Conservation (phyloP, 1,140 invertebrate genomes). For the Colletes latitarsis region DNA sequence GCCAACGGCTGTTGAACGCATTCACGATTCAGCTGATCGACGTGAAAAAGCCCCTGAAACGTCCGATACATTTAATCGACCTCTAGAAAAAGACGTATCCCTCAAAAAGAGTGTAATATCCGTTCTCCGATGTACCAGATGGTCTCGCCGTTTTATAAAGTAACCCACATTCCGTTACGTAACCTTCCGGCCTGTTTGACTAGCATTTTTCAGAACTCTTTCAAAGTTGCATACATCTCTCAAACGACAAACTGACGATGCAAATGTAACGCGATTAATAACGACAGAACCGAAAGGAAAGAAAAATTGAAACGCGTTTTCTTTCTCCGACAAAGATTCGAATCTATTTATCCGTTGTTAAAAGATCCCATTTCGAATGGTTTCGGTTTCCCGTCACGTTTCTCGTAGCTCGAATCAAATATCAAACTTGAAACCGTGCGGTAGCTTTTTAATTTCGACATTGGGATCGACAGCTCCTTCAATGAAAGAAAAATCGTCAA, state of each 20-base stretch:
- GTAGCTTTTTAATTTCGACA: not conserved
- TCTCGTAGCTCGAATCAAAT: too few species aligned
- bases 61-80: slow-evolving; percentile 41
- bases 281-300: not conserved
- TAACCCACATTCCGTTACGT: slow-evolving; percentile 8
- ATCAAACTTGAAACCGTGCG: not conserved
- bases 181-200: slow-evolving; percentile 24
- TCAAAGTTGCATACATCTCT: too few species aligned
- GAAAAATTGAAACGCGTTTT: not conserved
- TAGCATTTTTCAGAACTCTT: slow-evolving; percentile 8
- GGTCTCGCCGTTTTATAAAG: slow-evolving; percentile 45
- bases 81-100: not conserved
- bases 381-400: too few species aligned
- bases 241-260: not conserved
- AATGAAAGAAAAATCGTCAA: slow-evolving; percentile 8
- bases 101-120: slow-evolving; percentile 38
- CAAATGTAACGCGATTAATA: slow-evolving; percentile 3
- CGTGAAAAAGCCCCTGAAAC: not conserved
- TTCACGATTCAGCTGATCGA: not conserved
- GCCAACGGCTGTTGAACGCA: not conserved
- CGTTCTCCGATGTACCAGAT: not conserved
- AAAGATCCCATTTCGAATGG: too few species aligned
- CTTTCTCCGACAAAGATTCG: not conserved
- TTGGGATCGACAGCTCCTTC: not conserved
- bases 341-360: not conserved